Conservation (phyloP, 2,888 invertebrate species). For the Hirtodrosophila duncani region DNA sequence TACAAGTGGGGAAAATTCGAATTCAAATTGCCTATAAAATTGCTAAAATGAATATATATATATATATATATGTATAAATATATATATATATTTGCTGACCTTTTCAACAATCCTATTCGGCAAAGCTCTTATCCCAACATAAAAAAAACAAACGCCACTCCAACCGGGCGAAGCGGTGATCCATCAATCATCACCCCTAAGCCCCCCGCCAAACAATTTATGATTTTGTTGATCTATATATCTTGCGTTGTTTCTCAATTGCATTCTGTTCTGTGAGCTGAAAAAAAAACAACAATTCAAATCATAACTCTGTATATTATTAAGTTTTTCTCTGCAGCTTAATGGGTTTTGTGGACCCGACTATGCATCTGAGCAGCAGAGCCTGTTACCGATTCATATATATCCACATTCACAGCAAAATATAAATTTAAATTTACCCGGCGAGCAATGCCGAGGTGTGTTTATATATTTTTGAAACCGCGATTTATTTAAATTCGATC, state of each 20-base stretch:
- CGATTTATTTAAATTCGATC: conserved; percentile 77
- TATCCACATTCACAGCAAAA: conserved; percentile 29
- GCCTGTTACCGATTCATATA: conserved; percentile 28
- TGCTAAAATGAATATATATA: too few species aligned
- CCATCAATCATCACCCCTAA: too few species aligned
- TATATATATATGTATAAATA: too few species aligned
- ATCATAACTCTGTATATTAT: conserved; percentile 67
- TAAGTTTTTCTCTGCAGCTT: conserved; percentile 77
- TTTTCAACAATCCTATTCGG: too few species aligned
- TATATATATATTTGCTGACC: too few species aligned
- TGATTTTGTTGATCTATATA: conserved; percentile 13
- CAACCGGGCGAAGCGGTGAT: too few species aligned
- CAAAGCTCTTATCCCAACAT: too few species aligned
- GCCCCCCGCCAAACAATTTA: too few species aligned
- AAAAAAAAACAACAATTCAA: conserved; percentile 20
- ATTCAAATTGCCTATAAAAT: too few species aligned
- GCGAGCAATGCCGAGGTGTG: conserved; percentile 79
- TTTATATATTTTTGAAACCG: conserved; percentile 69
- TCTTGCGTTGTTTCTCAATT: conserved; percentile 20
- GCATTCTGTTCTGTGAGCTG: conserved; percentile 6
- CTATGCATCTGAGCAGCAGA: conserved; percentile 22
- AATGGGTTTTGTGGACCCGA: conserved; percentile 63
- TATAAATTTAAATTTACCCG: conserved; percentile 73
- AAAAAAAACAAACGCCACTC: too few species aligned
- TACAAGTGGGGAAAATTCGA: too few species aligned